Evolutionary conservation across 1,140 invertebrate genomes (phyloP).

Genomic region (Hycleus cichorii): DNA sequence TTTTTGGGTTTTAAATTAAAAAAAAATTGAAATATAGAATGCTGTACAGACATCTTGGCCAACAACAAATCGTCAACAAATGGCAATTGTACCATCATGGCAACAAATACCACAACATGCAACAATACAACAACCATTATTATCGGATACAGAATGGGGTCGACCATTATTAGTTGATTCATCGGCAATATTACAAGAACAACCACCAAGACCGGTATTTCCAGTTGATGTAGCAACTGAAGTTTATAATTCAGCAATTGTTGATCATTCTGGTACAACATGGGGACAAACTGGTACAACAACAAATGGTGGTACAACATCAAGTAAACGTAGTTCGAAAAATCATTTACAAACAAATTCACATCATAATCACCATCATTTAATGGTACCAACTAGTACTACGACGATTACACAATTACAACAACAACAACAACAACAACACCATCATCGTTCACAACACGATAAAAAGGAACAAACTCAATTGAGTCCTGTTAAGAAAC

Average conservation of each 20-base stretch:
- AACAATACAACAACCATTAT: conserved; percentile 61
- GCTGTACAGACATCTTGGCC: conserved; percentile 76
- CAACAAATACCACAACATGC: conserved; percentile 69
- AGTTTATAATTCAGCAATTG: conserved; percentile 45
- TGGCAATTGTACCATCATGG: conserved; percentile 83
- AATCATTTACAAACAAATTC: conserved; percentile 33
- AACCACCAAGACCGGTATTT: conserved; percentile 51
- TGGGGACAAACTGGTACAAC: conserved; percentile 23
- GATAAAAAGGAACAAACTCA: conserved; percentile 87
- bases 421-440: conserved; percentile 17
- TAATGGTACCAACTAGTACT: conserved; percentile 40
- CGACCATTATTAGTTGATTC: conserved; percentile 75
- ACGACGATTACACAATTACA: no score
- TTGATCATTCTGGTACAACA: conserved; percentile 48
- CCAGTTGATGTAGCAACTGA: conserved; percentile 53
- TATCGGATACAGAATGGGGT: conserved; percentile 68
- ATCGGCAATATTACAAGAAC: conserved; percentile 52
- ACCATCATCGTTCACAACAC: conserved; percentile 43
- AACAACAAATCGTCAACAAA: conserved; percentile 62
- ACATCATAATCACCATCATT: conserved; percentile 41
- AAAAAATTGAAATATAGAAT: conserved; percentile 44
- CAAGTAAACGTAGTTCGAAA: conserved; percentile 46
- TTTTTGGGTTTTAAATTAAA: background rate
- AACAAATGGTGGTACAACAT: background rate
- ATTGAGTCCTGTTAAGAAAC: conserved; percentile 92